Conservation (phyloP, 2,888 invertebrate species). For the Tiliacea citrago region DNA sequence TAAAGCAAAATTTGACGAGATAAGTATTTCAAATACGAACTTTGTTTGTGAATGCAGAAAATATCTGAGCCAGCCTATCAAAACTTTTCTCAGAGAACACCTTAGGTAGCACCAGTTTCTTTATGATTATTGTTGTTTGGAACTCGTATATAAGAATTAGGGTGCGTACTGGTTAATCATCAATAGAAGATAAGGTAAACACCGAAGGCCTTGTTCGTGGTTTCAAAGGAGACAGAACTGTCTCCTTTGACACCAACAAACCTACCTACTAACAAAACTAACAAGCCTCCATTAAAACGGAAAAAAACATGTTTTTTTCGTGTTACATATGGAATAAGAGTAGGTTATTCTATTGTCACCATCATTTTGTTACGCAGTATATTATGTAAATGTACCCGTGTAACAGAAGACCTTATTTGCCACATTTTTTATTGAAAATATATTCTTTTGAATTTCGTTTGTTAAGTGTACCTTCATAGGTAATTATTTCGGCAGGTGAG, state of each 20-base stretch:
- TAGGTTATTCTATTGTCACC: background rate
- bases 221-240: background rate
- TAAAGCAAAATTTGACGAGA: no score
- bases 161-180: background rate
- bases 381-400: background rate
- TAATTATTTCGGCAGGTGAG: background rate
- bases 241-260: no score
- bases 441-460: background rate
- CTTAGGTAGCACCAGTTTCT: background rate
- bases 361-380: no score
- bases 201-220: background rate
- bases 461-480: background rate
- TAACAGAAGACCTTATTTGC: no score
- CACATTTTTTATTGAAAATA: background rate
- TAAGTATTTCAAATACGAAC: no score
- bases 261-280: no score
- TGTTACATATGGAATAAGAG: background rate
- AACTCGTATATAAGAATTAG: background rate
- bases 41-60: no score
- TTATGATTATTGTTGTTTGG: slow-evolving; percentile 27
- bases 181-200: background rate
- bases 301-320: background rate
- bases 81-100: slow-evolving; percentile 24
- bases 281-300: no score
- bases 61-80: no score